A percentile compares a stretch with the other conserved stretches of the same genome.
Evolutionary conservation across 1,140 invertebrate genomes (phyloP).

Genomic region (Drosophila gunungcola): DNA sequence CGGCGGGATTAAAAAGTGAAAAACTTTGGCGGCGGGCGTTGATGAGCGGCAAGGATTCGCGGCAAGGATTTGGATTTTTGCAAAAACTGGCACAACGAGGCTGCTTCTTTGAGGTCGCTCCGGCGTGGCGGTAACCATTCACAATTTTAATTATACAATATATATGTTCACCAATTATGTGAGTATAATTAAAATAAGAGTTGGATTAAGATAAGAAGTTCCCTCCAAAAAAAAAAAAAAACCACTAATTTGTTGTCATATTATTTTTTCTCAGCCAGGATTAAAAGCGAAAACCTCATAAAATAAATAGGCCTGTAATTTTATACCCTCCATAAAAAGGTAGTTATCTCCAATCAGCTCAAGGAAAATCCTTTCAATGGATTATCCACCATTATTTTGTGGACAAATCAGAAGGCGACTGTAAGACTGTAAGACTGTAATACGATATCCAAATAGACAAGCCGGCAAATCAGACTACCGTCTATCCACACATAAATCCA

Average conservation of each 20-base stretch:
- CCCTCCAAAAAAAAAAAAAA: constrained; percentile 1
- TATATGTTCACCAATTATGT: constrained; percentile 38
- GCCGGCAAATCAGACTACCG: constrained; percentile 26
- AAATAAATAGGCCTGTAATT: constrained; percentile 15
- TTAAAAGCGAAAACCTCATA: not conserved
- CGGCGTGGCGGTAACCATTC: constrained; percentile 44
- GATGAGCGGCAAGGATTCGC: constrained; percentile 59
- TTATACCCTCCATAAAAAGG: not conserved
- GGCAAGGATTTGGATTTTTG: constrained; percentile 35
- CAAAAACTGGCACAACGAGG: constrained; percentile 11
- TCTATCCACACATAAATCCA: constrained; percentile 27
- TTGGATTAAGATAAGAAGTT: constrained; percentile 39
- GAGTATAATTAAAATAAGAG: constrained; percentile 68
- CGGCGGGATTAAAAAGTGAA: constrained; percentile 73
- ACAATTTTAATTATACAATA: constrained; percentile 45
- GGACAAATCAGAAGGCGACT: constrained; percentile 23
- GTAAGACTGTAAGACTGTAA: constrained; percentile 51
- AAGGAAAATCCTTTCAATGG: not conserved
- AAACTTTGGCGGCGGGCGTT: constrained; percentile 77
- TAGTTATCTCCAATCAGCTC: not conserved
- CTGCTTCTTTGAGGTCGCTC: constrained; percentile 17
- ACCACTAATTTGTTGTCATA: constrained; percentile 26
- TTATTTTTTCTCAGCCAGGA: not conserved
- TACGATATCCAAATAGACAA: constrained; percentile 37
- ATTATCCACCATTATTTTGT: constrained; percentile 33